These are phyloP conservation scores for Keiferia lycopersicella DNA, from an alignment of 2,888 invertebrate genomes.

Conservation along the genomic window DNA sequence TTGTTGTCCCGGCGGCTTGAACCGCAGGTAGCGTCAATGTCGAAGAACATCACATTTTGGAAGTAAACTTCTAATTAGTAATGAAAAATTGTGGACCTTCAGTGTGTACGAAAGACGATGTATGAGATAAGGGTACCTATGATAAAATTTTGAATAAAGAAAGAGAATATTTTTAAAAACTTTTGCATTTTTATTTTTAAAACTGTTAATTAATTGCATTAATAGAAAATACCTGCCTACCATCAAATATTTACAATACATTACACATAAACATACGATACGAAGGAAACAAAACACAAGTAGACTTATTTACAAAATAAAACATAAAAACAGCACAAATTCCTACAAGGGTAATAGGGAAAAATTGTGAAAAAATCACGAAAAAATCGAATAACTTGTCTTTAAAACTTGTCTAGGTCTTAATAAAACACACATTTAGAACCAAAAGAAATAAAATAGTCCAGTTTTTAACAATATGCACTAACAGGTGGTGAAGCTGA, in stretches of 20 bases:
- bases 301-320: not conserved
- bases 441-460: not conserved
- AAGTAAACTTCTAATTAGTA: not conserved
- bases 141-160: slow-evolving; percentile 75
- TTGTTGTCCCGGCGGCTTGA: slow-evolving; percentile 56
- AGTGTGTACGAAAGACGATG: slow-evolving; percentile 66
- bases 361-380: too few relatives aligned
- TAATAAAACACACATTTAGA: not conserved
- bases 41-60: not conserved
- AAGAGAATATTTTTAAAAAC: slow-evolving; percentile 75
- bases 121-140: slow-evolving; percentile 64
- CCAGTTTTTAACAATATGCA: not conserved
- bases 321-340: not conserved
- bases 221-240: not conserved
- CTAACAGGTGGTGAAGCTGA: not conserved
- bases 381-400: too few relatives aligned
- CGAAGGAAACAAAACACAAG: not conserved
- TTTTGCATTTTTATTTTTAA: slow-evolving; percentile 45
- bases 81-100: slow-evolving; percentile 30
- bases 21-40: not conserved
- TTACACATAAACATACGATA: not conserved
- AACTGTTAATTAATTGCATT: not conserved
- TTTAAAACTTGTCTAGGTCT: not conserved
- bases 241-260: not conserved
- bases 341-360: not conserved